Base-by-base conservation (phyloP, 2,888 invertebrate genomes). In the Netelia virgata region DNA sequence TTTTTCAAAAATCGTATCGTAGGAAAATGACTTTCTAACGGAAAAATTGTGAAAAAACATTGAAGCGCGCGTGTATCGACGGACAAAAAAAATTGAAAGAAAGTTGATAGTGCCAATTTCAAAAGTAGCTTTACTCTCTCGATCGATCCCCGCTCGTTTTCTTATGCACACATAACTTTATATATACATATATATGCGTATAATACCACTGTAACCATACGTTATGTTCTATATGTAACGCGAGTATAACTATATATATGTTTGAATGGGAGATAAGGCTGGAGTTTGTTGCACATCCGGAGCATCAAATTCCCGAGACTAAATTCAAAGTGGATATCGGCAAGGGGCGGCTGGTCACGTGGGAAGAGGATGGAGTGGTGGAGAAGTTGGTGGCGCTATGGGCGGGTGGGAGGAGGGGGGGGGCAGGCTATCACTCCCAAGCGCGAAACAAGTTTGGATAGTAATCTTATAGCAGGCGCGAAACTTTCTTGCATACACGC, bases 371-470 rank as follows among this genome's bases (percentile, higher is more conserved):
- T 36, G 36, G 36, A 36, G 36, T 36, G 8, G 36, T 36, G 6
- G 36, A 36, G 36, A 0, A 36, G 36, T 36, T 36, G 36, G 36
- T 1, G 23, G 23, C n/a, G 23, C 2, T 1, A 2, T 2, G 2
- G 23, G 23, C 1, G 2, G 1, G 23, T 2, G 63, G 23, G 53
- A 55, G 61, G 57, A 28, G 41, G 43, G 61, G 43, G 43, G 16
- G 41, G 43, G 14, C 63, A 69, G 61, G 36, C 9, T 55, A 69
- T 72, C 64, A 41, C 70, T 82, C 43, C 61, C 79, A 20, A 74
- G 66, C 61, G 81, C 64, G 79, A 87, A 86, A 84, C 84, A 85
- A 85, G 83, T 84, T 87, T 80, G 81, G 84, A 84, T 85, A 73
- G 85, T 85, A 85, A 87, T 87, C 86, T 82, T 79, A 28, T 36